Percentiles rank a stretch among this genome's conserved stretches.
phyloP scores from a whole-genome alignment of 2,113 vertebrate species.

The Pithys albifrons region DNA sequence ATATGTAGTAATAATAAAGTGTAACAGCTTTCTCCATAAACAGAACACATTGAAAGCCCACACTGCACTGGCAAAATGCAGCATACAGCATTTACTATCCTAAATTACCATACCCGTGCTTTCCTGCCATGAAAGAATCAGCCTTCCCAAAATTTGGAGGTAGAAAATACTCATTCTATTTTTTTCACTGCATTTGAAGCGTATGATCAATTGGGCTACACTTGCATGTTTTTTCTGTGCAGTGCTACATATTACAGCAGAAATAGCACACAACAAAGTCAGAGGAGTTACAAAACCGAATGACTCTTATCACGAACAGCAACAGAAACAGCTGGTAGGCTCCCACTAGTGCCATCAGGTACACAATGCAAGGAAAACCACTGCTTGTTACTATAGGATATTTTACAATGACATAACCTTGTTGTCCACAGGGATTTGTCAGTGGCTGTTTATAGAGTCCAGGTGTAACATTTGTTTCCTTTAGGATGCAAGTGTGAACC shows the following conservation, averaged over 20 bases:
- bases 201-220: neutral
- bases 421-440: neutral
- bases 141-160: neutral
- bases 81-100: neutral
- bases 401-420: neutral
- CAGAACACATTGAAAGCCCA: neutral
- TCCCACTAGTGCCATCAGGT: neutral
- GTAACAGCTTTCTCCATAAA: neutral
- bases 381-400: neutral
- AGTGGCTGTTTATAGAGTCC: constrained; percentile 16
- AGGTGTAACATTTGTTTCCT: constrained; percentile 14
- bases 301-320: neutral
- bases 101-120: accelerated
- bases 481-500: constrained; percentile 8
- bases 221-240: neutral
- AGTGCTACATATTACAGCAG: accelerated
- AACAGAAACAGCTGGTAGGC: neutral
- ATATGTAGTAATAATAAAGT: neutral
- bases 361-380: constrained; percentile 51
- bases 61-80: neutral
- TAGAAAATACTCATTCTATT: neutral
- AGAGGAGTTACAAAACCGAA: neutral
- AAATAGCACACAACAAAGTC: neutral
- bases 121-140: neutral
- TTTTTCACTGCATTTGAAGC: neutral